phyloP scores from a whole-genome alignment of 2,113 vertebrate species.

The Muntiacus reevesi region DNA sequence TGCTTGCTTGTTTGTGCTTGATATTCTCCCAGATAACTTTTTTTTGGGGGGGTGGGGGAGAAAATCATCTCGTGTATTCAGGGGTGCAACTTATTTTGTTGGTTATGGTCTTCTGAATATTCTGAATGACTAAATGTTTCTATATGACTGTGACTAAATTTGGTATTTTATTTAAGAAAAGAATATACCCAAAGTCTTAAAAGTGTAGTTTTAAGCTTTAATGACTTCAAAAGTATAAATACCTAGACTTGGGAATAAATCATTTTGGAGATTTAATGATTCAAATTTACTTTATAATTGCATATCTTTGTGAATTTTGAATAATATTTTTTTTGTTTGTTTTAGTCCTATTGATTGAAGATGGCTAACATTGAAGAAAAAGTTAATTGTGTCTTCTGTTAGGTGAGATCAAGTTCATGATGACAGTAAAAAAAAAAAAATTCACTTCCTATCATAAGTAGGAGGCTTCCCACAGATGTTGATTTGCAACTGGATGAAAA shows the following conservation, averaged over 20 bases:
- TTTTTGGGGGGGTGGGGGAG: background rate
- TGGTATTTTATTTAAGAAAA: background rate
- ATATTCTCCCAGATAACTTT: background rate
- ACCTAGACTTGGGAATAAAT: background rate
- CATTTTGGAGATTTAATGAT: slow-evolving; percentile 23
- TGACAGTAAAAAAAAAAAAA: slow-evolving; percentile 29
- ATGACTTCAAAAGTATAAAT: background rate
- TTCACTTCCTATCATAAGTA: slow-evolving; percentile 15
- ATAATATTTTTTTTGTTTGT: background rate
- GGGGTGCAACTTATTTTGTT: background rate
- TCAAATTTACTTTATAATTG: background rate
- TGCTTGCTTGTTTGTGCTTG: background rate
- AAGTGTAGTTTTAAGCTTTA: slow-evolving; percentile 1
- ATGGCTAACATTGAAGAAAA: slow-evolving; percentile 16
- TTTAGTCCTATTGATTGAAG: slow-evolving; percentile 17
- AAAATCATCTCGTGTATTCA: background rate
- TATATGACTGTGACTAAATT: background rate
- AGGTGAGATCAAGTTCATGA: slow-evolving; percentile 8
- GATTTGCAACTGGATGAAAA: slow-evolving; percentile 39
- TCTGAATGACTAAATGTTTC: background rate
- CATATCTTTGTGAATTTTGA: slow-evolving; percentile 11
- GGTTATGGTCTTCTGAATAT: slow-evolving; percentile 20
- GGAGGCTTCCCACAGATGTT: background rate
- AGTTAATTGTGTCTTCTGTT: background rate
- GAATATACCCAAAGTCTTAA: background rate